phyloP scores from a whole-genome alignment of 1,140 invertebrate species.

The Rhopalosiphum maidis region DNA sequence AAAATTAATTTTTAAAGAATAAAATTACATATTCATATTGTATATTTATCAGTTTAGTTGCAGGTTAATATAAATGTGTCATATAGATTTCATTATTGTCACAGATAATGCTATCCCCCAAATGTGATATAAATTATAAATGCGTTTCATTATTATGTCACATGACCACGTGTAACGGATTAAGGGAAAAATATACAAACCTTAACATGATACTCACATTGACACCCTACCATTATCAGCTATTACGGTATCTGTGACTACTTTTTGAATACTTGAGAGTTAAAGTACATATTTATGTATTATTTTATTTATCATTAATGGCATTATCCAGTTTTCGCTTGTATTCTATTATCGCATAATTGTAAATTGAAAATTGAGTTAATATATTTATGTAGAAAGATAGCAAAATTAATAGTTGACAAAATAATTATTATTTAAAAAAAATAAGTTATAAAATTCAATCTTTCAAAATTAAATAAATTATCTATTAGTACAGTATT shows the following conservation, averaged over 20 bases:
- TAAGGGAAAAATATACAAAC: neutral
- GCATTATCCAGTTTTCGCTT: neutral
- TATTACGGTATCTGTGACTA: neutral
- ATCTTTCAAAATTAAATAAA: neutral
- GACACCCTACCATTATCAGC: neutral
- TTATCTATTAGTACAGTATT: too few species aligned
- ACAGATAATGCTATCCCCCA: neutral
- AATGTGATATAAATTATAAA: neutral
- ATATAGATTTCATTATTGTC: neutral
- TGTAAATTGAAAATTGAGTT: neutral
- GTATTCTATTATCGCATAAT: neutral
- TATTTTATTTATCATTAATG: neutral
- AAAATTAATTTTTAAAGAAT: neutral
- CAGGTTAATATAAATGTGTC: slow-evolving; percentile 5
- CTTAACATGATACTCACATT: neutral
- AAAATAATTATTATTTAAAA: neutral
- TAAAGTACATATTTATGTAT: neutral
- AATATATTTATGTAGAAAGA: neutral
- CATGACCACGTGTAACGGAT: neutral
- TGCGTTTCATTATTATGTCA: neutral
- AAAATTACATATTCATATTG: neutral
- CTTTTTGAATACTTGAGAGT: neutral
- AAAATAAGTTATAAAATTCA: neutral
- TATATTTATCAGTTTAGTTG: neutral
- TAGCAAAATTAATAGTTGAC: neutral